phyloP scores from a whole-genome alignment of 2,113 vertebrate species.

The Tamias sibiricus region DNA sequence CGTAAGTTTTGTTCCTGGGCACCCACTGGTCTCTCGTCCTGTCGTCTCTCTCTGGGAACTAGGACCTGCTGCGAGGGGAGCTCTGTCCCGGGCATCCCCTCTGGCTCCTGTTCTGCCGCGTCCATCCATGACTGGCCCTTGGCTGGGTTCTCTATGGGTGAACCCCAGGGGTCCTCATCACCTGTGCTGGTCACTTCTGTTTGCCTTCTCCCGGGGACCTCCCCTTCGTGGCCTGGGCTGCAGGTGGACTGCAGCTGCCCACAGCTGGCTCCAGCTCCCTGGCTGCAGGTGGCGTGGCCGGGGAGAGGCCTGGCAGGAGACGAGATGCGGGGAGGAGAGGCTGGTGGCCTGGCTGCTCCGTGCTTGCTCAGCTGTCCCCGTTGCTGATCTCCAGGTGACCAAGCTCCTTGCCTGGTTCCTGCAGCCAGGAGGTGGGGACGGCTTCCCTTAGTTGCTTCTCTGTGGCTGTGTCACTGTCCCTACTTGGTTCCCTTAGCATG shows the following conservation, averaged over 20 bases:
- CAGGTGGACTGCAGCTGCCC: too few species aligned
- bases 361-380: neutral
- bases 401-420: neutral
- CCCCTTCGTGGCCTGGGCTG: neutral
- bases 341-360: neutral
- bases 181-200: too few species aligned
- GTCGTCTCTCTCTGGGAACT: neutral
- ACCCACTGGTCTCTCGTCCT: too few species aligned
- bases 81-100: neutral
- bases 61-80: rapidly evolving
- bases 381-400: rapidly evolving
- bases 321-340: neutral
- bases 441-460: neutral
- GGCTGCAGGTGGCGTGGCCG: neutral
- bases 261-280: too few species aligned
- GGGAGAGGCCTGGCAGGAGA: neutral
- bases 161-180: too few species aligned
- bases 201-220: too few species aligned
- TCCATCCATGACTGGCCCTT: neutral
- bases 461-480: neutral
- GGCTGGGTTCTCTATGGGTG: too few species aligned
- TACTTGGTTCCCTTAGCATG: neutral
- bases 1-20: too few species aligned
- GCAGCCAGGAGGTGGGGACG: neutral
- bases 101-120: neutral